Conservation (phyloP, 2,797 vertebrate genomes). For the Lutjanus argentimaculatus region DNA sequence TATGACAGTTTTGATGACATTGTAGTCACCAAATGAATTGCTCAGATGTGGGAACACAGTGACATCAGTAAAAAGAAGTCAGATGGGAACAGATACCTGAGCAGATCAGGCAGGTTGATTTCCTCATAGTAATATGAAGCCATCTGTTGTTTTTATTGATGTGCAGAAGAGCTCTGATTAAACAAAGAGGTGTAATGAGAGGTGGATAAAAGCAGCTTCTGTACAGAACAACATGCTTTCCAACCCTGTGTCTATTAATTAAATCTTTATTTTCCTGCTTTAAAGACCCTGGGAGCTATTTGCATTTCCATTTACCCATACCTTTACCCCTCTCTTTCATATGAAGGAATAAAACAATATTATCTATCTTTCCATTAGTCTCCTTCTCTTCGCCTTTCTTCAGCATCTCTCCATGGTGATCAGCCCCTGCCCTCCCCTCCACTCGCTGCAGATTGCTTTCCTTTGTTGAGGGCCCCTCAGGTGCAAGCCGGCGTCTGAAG, state of each 20-base stretch:
- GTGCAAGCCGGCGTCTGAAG: conserved; percentile 61
- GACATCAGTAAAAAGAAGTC: neutral
- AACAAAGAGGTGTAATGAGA: neutral
- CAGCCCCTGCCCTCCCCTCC: conserved; percentile 44
- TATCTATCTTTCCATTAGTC: conserved; percentile 50
- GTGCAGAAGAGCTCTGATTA: neutral
- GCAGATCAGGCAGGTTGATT: neutral
- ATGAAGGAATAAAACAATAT: conserved; percentile 54
- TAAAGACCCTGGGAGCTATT: conserved; percentile 38
- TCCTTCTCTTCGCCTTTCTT: neutral
- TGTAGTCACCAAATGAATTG: neutral
- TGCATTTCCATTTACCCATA: conserved; percentile 30
- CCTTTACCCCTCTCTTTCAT: conserved; percentile 28
- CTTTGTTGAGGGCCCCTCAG: conserved; percentile 72
- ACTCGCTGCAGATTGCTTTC: conserved; percentile 66
- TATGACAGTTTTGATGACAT: neutral
- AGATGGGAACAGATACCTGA: neutral
- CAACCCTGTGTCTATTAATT: conserved; percentile 21
- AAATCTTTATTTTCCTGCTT: conserved; percentile 21
- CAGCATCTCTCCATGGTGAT: conserved; percentile 53
- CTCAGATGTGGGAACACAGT: neutral
- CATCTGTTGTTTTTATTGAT: conserved; percentile 20
- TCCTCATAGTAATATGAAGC: neutral
- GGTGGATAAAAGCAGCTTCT: neutral
- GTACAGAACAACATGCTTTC: conserved; percentile 10